A percentile compares a stretch with the other conserved stretches of the same genome.
Conservation (phyloP, 2,797 vertebrate species). For the Brotula barbata region DNA sequence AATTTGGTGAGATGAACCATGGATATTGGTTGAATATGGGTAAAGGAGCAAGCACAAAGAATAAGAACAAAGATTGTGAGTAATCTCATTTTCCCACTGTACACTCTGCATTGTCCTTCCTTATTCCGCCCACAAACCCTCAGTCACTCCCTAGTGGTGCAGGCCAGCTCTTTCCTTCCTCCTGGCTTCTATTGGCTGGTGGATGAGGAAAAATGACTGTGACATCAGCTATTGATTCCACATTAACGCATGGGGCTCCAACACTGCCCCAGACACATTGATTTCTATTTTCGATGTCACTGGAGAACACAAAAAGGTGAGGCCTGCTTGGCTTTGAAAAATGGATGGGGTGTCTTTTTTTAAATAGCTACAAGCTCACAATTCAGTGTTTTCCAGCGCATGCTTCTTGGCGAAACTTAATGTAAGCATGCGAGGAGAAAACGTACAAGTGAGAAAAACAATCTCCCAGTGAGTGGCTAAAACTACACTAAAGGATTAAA, state of each 20-base stretch:
- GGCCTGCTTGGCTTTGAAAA: constrained; percentile 54
- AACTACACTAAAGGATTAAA: too few species aligned
- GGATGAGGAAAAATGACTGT: constrained; percentile 76
- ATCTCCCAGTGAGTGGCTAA: too few species aligned
- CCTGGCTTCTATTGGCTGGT: constrained; percentile 38
- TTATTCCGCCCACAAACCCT: constrained; percentile 41
- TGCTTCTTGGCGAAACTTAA: background rate
- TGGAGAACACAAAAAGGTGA: constrained; percentile 59
- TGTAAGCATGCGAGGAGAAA: background rate
- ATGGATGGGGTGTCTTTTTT: constrained; percentile 46
- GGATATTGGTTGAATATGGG: background rate
- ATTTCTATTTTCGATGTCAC: constrained; percentile 73
- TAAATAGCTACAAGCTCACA: constrained; percentile 41
- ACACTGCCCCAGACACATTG: constrained; percentile 67
- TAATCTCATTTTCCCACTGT: constrained; percentile 7
- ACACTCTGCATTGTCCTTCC: constrained; percentile 7
- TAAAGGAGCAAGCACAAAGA: background rate
- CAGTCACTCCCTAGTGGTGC: constrained; percentile 34
- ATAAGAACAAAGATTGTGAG: background rate
- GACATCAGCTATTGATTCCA: constrained; percentile 76
- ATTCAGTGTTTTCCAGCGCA: constrained; percentile 33
- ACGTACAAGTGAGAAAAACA: too few species aligned
- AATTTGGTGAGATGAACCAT: background rate
- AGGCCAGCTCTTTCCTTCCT: constrained; percentile 18
- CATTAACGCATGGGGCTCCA: constrained; percentile 69